These are phyloP conservation scores for Scaptomyza pallida DNA, from an alignment of 1,140 invertebrate species.

Conservation along the genomic window DNA sequence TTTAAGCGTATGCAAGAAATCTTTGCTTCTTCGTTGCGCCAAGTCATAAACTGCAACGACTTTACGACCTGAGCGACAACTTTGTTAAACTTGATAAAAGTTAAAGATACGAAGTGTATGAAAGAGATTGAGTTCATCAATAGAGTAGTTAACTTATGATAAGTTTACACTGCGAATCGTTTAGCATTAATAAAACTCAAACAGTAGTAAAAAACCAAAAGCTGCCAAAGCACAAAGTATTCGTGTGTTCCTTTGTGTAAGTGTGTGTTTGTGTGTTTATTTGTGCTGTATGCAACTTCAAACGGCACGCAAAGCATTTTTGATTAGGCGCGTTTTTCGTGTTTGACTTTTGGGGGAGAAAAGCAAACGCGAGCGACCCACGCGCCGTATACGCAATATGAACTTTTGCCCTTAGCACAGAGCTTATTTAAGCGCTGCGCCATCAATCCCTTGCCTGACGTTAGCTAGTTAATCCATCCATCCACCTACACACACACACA, in stretches of 20 bases:
- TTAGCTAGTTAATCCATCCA: constrained; percentile 8
- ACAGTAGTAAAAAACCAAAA: constrained; percentile 44
- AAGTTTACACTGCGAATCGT: constrained; percentile 37
- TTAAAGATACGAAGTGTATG: neutral
- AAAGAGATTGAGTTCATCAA: constrained; percentile 26
- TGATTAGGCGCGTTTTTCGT: constrained; percentile 69
- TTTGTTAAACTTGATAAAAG: constrained; percentile 7
- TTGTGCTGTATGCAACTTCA: constrained; percentile 47
- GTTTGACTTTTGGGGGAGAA: constrained; percentile 54
- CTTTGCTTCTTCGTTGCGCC: constrained; percentile 19
- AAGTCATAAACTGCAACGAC: constrained; percentile 22
- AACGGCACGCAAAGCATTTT: constrained; percentile 77
- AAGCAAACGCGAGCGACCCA: constrained; percentile 34
- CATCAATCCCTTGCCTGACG: constrained; percentile 73
- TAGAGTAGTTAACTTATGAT: constrained; percentile 28
- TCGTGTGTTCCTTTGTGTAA: neutral
- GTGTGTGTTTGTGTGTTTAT: constrained; percentile 5
- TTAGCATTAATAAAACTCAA: constrained; percentile 68
- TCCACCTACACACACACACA: neutral
- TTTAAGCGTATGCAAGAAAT: constrained; percentile 38
- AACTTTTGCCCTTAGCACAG: constrained; percentile 49
- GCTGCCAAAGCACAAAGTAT: constrained; percentile 59
- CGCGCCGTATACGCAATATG: constrained; percentile 72
- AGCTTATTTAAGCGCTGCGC: constrained; percentile 64
- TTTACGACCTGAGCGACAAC: constrained; percentile 6